phyloP scores from a whole-genome alignment of 2,888 invertebrate genomes.

The Myopa tessellatipennis region DNA sequence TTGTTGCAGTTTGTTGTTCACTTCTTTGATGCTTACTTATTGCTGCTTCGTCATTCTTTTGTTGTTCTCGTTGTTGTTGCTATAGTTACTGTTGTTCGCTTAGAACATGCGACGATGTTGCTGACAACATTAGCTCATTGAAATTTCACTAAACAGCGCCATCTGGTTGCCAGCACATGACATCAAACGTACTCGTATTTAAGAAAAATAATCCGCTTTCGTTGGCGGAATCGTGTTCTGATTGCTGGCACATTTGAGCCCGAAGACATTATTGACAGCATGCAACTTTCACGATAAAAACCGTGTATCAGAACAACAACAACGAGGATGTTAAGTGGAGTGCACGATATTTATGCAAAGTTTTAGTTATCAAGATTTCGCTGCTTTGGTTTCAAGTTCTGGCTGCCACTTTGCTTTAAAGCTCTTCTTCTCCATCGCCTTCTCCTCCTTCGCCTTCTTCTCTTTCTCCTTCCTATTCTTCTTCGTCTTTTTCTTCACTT shows the following conservation, averaged over 20 bases:
- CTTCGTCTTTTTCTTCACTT: too few species aligned
- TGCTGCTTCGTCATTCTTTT: neutral
- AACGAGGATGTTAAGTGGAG: too few species aligned
- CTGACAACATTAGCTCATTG: neutral
- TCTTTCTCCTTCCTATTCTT: neutral
- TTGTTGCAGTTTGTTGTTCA: neutral
- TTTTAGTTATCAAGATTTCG: too few species aligned
- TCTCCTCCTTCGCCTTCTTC: neutral
- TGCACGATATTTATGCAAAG: too few species aligned
- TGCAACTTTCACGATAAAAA: too few species aligned
- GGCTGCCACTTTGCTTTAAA: too few species aligned
- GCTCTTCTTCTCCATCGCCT: too few species aligned
- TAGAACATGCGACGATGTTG: neutral
- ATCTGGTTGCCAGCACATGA: neutral
- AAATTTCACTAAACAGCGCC: neutral
- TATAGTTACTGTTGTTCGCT: neutral
- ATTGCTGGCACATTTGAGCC: neutral
- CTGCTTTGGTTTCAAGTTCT: too few species aligned
- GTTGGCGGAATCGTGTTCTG: neutral
- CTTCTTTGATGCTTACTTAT: neutral
- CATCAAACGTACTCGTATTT: neutral
- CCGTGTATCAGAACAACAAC: too few species aligned
- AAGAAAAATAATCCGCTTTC: constrained; percentile 1
- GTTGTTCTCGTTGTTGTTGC: neutral
- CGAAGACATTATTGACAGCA: too few species aligned